phyloP scores from a whole-genome alignment of 2,113 vertebrate species.

The Brienomyrus longianalis region DNA sequence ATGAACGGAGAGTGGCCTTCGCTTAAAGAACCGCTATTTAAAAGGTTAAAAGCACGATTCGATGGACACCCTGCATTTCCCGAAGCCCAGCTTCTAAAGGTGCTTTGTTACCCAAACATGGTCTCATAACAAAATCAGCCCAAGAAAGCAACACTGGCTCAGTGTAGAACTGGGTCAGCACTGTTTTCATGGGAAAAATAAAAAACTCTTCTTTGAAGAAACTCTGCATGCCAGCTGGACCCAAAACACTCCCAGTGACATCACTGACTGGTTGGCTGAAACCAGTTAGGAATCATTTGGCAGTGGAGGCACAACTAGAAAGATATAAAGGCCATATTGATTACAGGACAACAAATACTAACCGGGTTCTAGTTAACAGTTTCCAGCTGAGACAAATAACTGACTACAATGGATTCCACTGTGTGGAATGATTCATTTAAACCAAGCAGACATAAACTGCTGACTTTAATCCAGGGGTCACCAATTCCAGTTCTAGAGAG shows the following conservation, averaged over 20 bases:
- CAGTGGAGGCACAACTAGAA: neutral
- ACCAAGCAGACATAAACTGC: neutral
- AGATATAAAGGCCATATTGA: neutral
- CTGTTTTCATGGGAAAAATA: constrained; percentile 1
- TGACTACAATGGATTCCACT: neutral
- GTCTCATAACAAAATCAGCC: neutral
- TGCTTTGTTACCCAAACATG: neutral
- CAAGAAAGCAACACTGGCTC: neutral
- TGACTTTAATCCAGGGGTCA: neutral
- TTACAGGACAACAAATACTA: neutral
- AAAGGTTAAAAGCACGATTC: neutral
- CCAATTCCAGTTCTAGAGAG: neutral
- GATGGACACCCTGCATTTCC: neutral
- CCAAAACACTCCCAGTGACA: neutral
- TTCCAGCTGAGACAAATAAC: neutral
- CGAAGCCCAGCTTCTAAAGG: neutral
- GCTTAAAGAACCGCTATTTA: neutral
- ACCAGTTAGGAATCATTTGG: neutral
- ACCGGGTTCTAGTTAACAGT: neutral
- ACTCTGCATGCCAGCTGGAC: neutral
- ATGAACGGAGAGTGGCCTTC: neutral
- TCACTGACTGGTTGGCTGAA: constrained; percentile 1
- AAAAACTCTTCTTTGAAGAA: neutral
- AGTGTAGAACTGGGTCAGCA: constrained; percentile 10
- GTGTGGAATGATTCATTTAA: neutral